Base-by-base conservation (phyloP, 2,113 vertebrate genomes). In the Otocyon megalotis region DNA sequence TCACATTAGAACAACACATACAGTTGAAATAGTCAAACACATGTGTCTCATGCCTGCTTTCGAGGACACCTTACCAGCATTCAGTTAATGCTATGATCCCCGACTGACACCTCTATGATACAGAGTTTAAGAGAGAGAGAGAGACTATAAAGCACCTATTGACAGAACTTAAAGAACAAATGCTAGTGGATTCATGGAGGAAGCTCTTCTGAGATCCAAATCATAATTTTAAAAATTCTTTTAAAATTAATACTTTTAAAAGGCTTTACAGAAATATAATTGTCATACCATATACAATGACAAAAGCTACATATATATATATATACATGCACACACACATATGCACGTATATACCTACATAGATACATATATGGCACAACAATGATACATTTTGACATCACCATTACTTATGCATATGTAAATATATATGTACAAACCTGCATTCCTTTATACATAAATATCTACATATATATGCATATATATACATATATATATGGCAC, bases 241-340 rank as follows among this genome's bases (percentile, higher is more conserved):
- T 48, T 56, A 79, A 92, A 77, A 77, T 76, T 72, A 88, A 77
- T 35, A 88, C 22, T 60, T 92, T 82, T 81, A 48, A 90, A 82
- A 26, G 77, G 9, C 16, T 83, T 88, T 63, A 77, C 83, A 54
- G n/a, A 71, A 22, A 53, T 54, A 71, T 35, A 83, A 53, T 16
- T 88, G 26, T 20, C n/a, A 88, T 30, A 37, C 28, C 53, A 54
- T 74, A 84, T 30, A 50, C 28, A 76, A 67, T 19, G 14, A 30
- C 28, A 60, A 43, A 43, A 6, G 43, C 43, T 12, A 43, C 4
- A 62, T 22, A 62, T 62, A 82, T 1, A 54, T 8, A 35, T 13
- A 77, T 26, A 17, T 35, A 80, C 8, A 76, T 67, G n/a, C 43
- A 43, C 43, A 43, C 43, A 43, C 43, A 43, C 43, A 43, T 43